phyloP scores from a whole-genome alignment of 2,888 invertebrate species.

The Noctua comes region DNA sequence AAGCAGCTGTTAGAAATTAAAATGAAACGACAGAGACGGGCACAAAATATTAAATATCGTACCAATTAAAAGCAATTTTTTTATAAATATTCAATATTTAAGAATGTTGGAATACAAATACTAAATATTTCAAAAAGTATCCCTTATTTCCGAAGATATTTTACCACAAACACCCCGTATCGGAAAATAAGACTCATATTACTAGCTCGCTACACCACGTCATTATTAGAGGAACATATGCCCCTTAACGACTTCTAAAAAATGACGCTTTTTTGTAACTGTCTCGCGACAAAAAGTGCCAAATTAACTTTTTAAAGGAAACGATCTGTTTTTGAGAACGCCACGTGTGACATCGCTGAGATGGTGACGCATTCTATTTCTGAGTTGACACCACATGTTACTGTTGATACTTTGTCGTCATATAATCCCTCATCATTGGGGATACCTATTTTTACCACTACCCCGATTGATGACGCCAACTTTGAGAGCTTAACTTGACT shows the following conservation, averaged over 20 bases:
- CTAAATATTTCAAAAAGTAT: conserved; percentile 44
- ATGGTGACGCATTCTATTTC: conserved; percentile 84
- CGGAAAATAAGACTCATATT: conserved; percentile 87
- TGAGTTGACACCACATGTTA: conserved; percentile 82
- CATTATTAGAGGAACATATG: conserved; percentile 86
- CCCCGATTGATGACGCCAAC: conserved; percentile 83
- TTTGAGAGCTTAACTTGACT: conserved; percentile 83
- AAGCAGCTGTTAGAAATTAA: too few relatives aligned
- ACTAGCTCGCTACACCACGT: conserved; percentile 82
- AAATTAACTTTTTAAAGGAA: conserved; percentile 91
- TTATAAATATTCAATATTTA: conserved; percentile 7
- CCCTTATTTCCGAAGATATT: conserved; percentile 63
- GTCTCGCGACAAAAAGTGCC: conserved; percentile 83
- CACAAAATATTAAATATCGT: conserved; percentile 10
- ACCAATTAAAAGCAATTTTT: background rate
- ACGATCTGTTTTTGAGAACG: conserved; percentile 88
- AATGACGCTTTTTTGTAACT: conserved; percentile 84
- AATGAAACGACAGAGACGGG: background rate
- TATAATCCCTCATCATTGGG: conserved; percentile 86
- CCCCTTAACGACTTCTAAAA: conserved; percentile 84
- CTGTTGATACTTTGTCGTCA: conserved; percentile 88
- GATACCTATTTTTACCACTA: conserved; percentile 83
- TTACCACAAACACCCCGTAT: conserved; percentile 70
- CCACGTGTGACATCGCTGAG: conserved; percentile 86
- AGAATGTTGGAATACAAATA: conserved; percentile 51